Conservation (phyloP, 2,888 invertebrate genomes). For the Pristionchus arcanus region DNA sequence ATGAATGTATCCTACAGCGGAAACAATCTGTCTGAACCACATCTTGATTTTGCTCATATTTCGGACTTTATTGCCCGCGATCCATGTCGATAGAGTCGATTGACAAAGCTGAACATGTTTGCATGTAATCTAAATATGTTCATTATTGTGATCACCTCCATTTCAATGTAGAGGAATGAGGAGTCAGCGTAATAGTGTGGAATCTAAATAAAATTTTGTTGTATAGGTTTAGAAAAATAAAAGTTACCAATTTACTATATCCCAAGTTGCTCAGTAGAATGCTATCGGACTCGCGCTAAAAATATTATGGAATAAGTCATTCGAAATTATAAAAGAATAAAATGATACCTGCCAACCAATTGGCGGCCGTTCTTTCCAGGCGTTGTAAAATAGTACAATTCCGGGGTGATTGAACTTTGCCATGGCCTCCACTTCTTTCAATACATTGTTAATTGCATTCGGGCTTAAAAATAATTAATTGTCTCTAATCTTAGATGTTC, state of each 20-base stretch:
- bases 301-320: neutral
- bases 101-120: neutral
- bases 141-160: neutral
- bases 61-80: neutral
- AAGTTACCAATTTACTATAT: neutral
- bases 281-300: neutral
- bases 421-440: neutral
- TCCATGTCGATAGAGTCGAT: neutral
- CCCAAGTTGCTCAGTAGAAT: neutral
- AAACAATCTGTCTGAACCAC: neutral
- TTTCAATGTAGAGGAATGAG: neutral
- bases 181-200: neutral
- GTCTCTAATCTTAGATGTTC: neutral
- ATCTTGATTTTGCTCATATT: neutral
- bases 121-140: neutral
- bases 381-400: neutral
- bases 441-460: neutral
- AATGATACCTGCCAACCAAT: neutral
- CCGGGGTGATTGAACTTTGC: neutral
- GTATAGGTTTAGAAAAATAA: neutral
- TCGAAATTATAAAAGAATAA: neutral
- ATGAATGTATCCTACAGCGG: constrained; percentile 1
- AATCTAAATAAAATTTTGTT: neutral
- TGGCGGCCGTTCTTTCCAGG: neutral
- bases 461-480: neutral